Evolutionary conservation across 2,113 vertebrate genomes (phyloP).

Genomic region (Syrmaticus mikado): DNA sequence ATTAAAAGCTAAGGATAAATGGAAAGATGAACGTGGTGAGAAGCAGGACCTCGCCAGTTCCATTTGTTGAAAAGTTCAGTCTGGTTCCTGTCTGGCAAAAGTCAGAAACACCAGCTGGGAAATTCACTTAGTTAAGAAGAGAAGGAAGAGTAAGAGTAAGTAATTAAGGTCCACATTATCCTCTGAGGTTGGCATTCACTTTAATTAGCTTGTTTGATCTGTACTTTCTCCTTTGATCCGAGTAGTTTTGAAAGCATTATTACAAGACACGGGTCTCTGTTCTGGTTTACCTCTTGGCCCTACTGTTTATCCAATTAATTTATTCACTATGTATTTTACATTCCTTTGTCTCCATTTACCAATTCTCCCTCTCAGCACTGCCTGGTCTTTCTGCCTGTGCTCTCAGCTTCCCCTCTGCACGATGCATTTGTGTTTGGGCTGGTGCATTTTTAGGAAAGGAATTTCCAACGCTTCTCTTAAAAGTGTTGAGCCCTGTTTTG

Average conservation of each 20-base stretch:
- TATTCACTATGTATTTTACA: constrained; percentile 14
- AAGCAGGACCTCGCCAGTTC: background rate
- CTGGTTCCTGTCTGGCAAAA: constrained; percentile 49
- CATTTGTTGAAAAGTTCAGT: background rate
- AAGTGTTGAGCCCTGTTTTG: background rate
- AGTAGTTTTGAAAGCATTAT: constrained; percentile 33
- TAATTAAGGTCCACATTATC: constrained; percentile 43
- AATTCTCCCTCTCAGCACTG: background rate
- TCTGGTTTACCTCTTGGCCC: constrained; percentile 19
- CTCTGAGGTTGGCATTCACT: constrained; percentile 31
- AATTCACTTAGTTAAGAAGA: constrained; percentile 16
- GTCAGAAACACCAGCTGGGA: constrained; percentile 17
- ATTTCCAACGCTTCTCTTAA: background rate
- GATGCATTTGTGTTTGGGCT: background rate
- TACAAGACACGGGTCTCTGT: background rate
- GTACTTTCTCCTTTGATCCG: constrained; percentile 44
- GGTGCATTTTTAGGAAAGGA: background rate
- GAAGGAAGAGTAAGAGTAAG: background rate
- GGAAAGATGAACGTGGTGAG: background rate
- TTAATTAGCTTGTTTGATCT: constrained; percentile 53
- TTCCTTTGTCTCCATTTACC: constrained; percentile 22
- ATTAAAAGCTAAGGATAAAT: background rate
- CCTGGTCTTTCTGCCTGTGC: background rate
- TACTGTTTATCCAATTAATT: constrained; percentile 38
- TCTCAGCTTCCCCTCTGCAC: background rate